Percentiles rank a stretch among this genome's conserved stretches.
Evolutionary conservation across 1,140 invertebrate species (phyloP).

Genomic region (Drosophila bocqueti): DNA sequence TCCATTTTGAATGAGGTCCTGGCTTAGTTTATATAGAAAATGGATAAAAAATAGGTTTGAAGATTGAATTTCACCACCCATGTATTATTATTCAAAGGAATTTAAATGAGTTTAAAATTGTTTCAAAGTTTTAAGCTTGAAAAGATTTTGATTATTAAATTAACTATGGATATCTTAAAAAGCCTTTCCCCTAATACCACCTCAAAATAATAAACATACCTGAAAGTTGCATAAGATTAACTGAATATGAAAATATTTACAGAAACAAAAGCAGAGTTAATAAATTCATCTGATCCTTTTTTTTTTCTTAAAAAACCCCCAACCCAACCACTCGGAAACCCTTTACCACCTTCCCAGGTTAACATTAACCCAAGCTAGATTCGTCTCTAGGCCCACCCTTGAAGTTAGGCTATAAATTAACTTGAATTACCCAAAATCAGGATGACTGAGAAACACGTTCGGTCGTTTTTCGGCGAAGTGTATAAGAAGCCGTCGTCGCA

Average conservation of each 20-base stretch:
- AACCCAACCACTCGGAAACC: slow-evolving; percentile 1
- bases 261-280: background rate
- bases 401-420: slow-evolving; percentile 52
- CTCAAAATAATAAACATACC: background rate
- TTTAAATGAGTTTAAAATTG: background rate
- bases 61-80: background rate
- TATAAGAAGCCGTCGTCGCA: slow-evolving; percentile 51
- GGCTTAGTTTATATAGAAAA: too few relatives aligned
- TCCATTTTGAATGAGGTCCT: background rate
- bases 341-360: slow-evolving; percentile 10
- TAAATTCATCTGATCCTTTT: slow-evolving; percentile 8
- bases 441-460: slow-evolving; percentile 41
- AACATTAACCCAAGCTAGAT: slow-evolving; percentile 4
- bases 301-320: too few relatives aligned
- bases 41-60: background rate
- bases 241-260: slow-evolving; percentile 1
- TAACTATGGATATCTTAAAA: background rate
- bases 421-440: slow-evolving; percentile 46
- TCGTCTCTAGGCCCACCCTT: slow-evolving; percentile 13
- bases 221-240: background rate
- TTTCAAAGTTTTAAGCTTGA: background rate
- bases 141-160: background rate
- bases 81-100: background rate
- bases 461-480: slow-evolving; percentile 55
- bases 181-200: background rate